phyloP scores from a whole-genome alignment of 2,888 invertebrate species.

The Autographa pulchrina region DNA sequence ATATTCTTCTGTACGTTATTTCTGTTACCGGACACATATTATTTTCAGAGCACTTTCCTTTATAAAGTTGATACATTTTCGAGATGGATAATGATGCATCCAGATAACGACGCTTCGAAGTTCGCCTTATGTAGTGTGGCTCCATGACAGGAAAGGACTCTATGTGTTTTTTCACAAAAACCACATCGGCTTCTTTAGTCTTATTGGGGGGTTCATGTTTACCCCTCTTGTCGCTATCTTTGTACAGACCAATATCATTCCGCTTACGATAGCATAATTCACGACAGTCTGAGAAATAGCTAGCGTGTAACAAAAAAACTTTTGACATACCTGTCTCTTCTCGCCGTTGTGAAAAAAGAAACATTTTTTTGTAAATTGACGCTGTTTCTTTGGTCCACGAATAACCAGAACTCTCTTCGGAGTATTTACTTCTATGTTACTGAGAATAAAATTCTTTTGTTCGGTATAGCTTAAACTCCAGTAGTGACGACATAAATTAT shows the following conservation, averaged over 20 bases:
- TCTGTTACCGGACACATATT: slow-evolving; percentile 23
- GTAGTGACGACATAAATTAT: slow-evolving; percentile 13
- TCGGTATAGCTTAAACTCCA: slow-evolving; percentile 7
- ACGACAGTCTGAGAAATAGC: slow-evolving; percentile 12
- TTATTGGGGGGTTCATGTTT: not conserved
- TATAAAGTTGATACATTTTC: slow-evolving; percentile 26
- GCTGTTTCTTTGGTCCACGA: slow-evolving; percentile 18
- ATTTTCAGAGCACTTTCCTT: slow-evolving; percentile 16
- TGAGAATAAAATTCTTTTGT: slow-evolving; percentile 17
- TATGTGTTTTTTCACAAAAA: slow-evolving; percentile 8
- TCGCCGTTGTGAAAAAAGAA: slow-evolving; percentile 11
- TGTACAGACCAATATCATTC: slow-evolving; percentile 5
- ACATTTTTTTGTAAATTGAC: slow-evolving; percentile 22
- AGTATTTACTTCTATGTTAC: not conserved
- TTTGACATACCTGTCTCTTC: slow-evolving; percentile 15
- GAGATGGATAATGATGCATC: slow-evolving; percentile 10
- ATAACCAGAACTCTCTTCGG: slow-evolving; percentile 18
- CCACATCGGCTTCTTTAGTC: not conserved
- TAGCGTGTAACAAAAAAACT: slow-evolving; percentile 19
- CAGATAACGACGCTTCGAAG: slow-evolving; percentile 9
- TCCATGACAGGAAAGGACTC: slow-evolving; percentile 20
- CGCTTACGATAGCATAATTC: slow-evolving; percentile 19
- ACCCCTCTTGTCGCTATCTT: not conserved
- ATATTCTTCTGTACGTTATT: slow-evolving; percentile 36
- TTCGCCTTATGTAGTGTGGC: slow-evolving; percentile 19